phyloP scores from a whole-genome alignment of 2,888 invertebrate genomes.

The Tenthredo livida region DNA sequence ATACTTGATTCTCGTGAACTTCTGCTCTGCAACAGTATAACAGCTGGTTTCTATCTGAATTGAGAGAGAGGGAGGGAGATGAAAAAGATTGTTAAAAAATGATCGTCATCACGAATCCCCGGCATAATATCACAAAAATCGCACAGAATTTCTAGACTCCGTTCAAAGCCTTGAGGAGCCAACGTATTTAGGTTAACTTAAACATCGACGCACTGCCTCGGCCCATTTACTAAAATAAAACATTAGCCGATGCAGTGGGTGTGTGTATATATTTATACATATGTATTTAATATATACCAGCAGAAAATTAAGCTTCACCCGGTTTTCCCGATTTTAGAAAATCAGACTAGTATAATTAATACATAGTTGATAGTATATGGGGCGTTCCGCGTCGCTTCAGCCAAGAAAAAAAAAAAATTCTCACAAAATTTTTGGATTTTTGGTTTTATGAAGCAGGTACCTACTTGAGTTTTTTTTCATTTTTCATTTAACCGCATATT shows the following conservation, averaged over 20 bases:
- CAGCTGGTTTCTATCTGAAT: neutral
- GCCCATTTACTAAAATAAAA: constrained; percentile 50
- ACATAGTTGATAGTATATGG: too few relatives aligned
- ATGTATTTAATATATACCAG: neutral
- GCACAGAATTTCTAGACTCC: constrained; percentile 34
- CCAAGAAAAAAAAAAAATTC: too few relatives aligned
- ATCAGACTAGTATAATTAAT: neutral
- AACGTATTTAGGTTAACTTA: constrained; percentile 40
- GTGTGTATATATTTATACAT: neutral
- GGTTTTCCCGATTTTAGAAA: neutral
- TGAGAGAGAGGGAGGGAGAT: neutral
- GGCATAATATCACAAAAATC: neutral
- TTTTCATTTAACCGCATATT: too few relatives aligned
- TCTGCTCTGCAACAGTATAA: neutral
- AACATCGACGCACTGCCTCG: constrained; percentile 32
- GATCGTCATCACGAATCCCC: neutral
- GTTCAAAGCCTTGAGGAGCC: constrained; percentile 13
- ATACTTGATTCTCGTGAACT: constrained; percentile 5
- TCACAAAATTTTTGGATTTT: too few relatives aligned
- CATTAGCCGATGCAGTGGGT: neutral
- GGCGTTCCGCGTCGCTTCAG: too few relatives aligned
- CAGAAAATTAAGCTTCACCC: neutral
- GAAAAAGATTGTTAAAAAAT: too few relatives aligned
- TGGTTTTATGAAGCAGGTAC: too few relatives aligned
- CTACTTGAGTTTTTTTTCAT: too few relatives aligned